A percentile compares a stretch with the other conserved stretches of the same genome.
phyloP scores from a whole-genome alignment of 2,113 vertebrate genomes.

The Syngnathoides biaculeatus region DNA sequence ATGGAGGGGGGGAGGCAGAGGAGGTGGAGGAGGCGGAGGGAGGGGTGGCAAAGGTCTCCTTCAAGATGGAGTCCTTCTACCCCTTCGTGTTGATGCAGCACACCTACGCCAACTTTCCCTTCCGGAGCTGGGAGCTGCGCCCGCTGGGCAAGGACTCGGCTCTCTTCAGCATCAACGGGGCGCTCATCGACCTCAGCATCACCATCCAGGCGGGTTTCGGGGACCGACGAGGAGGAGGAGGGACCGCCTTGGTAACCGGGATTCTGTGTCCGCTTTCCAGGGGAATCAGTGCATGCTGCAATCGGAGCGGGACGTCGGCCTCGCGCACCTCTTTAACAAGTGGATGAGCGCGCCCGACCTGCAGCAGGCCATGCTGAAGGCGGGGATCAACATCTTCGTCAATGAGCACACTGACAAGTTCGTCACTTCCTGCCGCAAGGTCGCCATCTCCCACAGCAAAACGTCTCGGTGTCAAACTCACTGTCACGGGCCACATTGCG shows the following conservation, averaged over 20 bases:
- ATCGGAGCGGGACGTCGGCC: slow-evolving; percentile 35
- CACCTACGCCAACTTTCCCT: slow-evolving; percentile 81
- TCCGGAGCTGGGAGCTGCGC: slow-evolving; percentile 81
- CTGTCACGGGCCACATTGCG: no score
- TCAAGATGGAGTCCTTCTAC: slow-evolving; percentile 74
- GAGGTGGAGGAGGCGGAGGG: background rate
- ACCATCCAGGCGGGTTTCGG: slow-evolving; percentile 73
- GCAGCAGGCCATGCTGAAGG: slow-evolving; percentile 69
- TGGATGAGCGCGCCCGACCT: slow-evolving; percentile 77
- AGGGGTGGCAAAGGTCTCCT: slow-evolving; percentile 64
- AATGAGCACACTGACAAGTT: slow-evolving; percentile 75
- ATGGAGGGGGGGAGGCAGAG: background rate
- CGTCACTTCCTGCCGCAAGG: slow-evolving; percentile 72
- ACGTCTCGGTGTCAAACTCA: no score
- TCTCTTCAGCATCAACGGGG: slow-evolving; percentile 66
- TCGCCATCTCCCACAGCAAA: slow-evolving; percentile 8
- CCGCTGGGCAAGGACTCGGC: slow-evolving; percentile 69
- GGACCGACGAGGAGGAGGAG: background rate
- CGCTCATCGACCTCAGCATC: slow-evolving; percentile 75
- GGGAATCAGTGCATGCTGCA: slow-evolving; percentile 78
- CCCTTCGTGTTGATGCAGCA: slow-evolving; percentile 81
- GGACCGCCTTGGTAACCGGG: background rate
- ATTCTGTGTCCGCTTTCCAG: slow-evolving; percentile 54
- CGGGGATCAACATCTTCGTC: slow-evolving; percentile 87
- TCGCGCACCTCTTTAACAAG: slow-evolving; percentile 68